Evolutionary conservation across 2,888 invertebrate genomes (phyloP).

Genomic region (Pachliopta kotzebuea): DNA sequence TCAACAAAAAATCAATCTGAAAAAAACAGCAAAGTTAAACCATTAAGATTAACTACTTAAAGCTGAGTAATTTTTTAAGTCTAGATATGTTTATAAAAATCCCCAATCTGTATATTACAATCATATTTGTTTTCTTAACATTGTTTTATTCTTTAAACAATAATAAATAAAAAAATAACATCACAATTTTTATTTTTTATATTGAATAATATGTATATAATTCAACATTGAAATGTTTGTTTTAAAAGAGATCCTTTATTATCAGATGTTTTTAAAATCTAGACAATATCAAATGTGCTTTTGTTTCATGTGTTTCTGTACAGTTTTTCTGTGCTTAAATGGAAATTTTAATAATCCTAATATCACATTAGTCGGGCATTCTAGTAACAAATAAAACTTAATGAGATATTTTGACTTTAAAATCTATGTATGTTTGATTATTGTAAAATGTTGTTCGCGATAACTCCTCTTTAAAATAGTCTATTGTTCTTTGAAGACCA

Average conservation of each 20-base stretch:
- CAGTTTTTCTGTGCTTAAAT: constrained; percentile 8
- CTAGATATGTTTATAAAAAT: neutral
- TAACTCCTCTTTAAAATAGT: constrained; percentile 96
- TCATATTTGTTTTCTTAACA: neutral
- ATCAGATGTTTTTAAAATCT: neutral
- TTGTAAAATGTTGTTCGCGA: constrained; percentile 70
- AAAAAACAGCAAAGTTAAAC: constrained; percentile 11
- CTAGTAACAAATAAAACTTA: constrained; percentile 35
- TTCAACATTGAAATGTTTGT: neutral
- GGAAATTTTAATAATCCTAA: constrained; percentile 42
- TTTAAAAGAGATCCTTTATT: neutral
- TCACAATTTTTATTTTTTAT: neutral
- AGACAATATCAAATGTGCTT: constrained; percentile 12
- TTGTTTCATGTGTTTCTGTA: constrained; percentile 8
- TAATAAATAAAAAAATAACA: neutral
- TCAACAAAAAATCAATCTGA: constrained; percentile 20
- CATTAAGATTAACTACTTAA: constrained; percentile 1
- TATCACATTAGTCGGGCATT: constrained; percentile 63
- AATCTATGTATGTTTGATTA: constrained; percentile 73
- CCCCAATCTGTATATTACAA: neutral
- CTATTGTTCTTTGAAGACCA: constrained; percentile 94
- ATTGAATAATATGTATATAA: neutral
- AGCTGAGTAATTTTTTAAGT: constrained; percentile 2
- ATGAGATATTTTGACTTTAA: constrained; percentile 57
- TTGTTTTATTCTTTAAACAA: neutral